Evolutionary conservation across 2,113 vertebrate genomes (phyloP).

Genomic region (Lipophrys pholis): DNA sequence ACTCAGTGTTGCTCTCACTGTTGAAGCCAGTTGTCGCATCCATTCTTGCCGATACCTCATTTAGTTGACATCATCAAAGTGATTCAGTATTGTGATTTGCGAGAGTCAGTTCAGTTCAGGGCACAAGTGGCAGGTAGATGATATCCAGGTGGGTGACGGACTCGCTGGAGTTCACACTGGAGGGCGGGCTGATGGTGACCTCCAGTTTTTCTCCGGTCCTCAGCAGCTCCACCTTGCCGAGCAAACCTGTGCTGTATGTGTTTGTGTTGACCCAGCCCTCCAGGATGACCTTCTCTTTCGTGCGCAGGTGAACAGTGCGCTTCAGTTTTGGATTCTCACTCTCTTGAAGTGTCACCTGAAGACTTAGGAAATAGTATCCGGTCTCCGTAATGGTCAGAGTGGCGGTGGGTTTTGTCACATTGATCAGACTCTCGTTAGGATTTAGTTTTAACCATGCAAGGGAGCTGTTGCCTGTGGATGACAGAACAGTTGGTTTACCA

Average conservation of each 20-base stretch:
- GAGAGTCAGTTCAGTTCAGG: background rate
- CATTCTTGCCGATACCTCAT: background rate
- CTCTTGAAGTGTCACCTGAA: constrained; percentile 53
- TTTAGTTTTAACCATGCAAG: background rate
- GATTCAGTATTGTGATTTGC: fast-evolving
- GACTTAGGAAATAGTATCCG: constrained; percentile 72
- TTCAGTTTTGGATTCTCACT: fast-evolving
- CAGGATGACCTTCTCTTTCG: fast-evolving
- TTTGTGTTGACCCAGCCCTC: fast-evolving
- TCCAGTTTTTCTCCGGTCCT: fast-evolving
- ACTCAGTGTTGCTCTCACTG: background rate
- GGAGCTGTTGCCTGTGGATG: fast-evolving
- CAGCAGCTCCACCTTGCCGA: constrained; percentile 32
- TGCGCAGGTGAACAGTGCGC: background rate
- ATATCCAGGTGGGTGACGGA: constrained; percentile 47
- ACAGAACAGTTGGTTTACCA: constrained; percentile 16
- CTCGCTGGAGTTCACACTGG: fast-evolving
- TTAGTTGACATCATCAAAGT: background rate
- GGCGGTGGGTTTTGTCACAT: fast-evolving
- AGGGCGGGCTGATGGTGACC: background rate
- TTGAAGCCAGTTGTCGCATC: constrained; percentile 1
- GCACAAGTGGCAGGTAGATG: constrained; percentile 37
- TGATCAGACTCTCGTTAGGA: fast-evolving
- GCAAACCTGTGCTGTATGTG: constrained; percentile 57
- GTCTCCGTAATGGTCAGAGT: background rate